Percentiles rank a stretch among this genome's conserved stretches.
Conservation (phyloP, 2,888 invertebrate species). For the Thymelicus sylvestris region DNA sequence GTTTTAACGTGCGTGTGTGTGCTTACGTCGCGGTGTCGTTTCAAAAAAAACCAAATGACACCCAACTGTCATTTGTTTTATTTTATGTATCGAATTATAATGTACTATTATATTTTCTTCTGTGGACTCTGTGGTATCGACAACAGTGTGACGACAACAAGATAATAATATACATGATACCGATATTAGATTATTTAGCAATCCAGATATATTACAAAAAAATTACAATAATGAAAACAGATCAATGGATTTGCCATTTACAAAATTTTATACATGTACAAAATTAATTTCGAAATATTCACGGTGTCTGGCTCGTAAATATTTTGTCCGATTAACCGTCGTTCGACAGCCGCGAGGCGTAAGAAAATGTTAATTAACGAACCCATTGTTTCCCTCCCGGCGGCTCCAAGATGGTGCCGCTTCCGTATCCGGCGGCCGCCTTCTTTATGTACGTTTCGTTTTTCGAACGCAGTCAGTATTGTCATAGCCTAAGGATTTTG, state of each 20-base stretch:
- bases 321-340: conserved; percentile 85
- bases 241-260: not conserved
- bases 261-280: conserved; percentile 21
- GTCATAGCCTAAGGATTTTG: conserved; percentile 43
- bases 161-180: too few relatives aligned
- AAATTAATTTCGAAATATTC: conserved; percentile 59
- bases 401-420: conserved; percentile 85
- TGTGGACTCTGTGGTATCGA: too few relatives aligned
- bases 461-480: conserved; percentile 76
- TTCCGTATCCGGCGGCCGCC: conserved; percentile 82
- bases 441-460: conserved; percentile 84
- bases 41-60: not conserved
- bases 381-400: conserved; percentile 89
- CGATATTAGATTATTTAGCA: too few relatives aligned
- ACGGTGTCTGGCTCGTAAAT: conserved; percentile 79
- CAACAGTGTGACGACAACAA: too few relatives aligned
- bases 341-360: conserved; percentile 85
- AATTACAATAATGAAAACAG: not conserved
- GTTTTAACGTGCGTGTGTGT: not conserved
- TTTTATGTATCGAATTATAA: too few relatives aligned
- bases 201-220: too few relatives aligned
- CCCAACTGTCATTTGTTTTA: too few relatives aligned
- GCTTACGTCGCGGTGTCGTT: too few relatives aligned
- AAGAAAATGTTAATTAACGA: conserved; percentile 93
- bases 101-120: too few relatives aligned